phyloP scores from a whole-genome alignment of 2,888 invertebrate genomes.

The Athrips mouffetella region DNA sequence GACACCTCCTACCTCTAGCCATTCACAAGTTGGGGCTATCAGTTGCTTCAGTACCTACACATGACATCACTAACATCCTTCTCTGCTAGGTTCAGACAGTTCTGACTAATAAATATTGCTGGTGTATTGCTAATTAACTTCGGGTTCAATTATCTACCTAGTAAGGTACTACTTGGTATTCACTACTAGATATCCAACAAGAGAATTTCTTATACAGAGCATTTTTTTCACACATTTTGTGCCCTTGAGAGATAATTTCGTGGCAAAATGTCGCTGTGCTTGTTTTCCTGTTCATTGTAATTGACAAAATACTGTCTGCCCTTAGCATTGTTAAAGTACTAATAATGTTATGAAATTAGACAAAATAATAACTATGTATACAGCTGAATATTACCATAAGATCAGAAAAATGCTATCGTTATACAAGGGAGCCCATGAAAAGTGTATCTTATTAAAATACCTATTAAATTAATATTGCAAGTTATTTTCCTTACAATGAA shows the following conservation, averaged over 20 bases:
- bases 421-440: conserved; percentile 12
- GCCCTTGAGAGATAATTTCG: conserved; percentile 41
- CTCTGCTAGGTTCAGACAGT: conserved; percentile 62
- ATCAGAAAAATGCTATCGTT: conserved; percentile 11
- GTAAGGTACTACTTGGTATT: conserved; percentile 23
- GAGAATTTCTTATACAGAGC: conserved; percentile 12
- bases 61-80: conserved; percentile 48
- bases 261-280: conserved; percentile 33
- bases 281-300: conserved; percentile 55
- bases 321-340: conserved; percentile 45
- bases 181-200: conserved; percentile 7
- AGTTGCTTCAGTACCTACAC: conserved; percentile 43
- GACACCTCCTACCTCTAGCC: conserved; percentile 45
- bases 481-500: conserved; percentile 16
- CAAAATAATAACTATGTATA: conserved; percentile 15
- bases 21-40: conserved; percentile 58
- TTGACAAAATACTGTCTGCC: conserved; percentile 56
- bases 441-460: conserved; percentile 13
- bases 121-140: conserved; percentile 15
- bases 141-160: conserved; percentile 11
- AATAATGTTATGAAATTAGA: conserved; percentile 10
- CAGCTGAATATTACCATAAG: conserved; percentile 13
- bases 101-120: conserved; percentile 25
- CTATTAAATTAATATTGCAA: conserved; percentile 19
- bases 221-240: conserved; percentile 11